phyloP scores from a whole-genome alignment of 1,140 invertebrate genomes.

The Saxidomus purpurata region DNA sequence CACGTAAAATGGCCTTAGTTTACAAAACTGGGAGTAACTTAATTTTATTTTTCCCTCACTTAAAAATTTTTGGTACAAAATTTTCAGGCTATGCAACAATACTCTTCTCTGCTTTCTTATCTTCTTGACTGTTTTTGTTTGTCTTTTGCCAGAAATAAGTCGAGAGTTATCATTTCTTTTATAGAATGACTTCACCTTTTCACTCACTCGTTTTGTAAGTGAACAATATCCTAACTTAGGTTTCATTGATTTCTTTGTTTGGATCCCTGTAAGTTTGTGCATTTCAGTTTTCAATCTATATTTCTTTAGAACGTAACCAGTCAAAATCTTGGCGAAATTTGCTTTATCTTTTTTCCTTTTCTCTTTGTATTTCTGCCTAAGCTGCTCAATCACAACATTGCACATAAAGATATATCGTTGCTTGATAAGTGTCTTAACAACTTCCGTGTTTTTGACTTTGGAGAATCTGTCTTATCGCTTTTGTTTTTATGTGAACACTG shows the following conservation, averaged over 20 bases:
- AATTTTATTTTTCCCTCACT: constrained; percentile 57
- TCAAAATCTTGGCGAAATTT: background rate
- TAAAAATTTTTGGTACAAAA: constrained; percentile 62
- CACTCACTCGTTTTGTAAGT: constrained; percentile 5
- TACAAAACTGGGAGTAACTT: constrained; percentile 66
- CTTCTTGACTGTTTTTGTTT: constrained; percentile 64
- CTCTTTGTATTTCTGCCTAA: constrained; percentile 4
- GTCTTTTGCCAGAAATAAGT: constrained; percentile 50
- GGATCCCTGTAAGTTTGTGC: background rate
- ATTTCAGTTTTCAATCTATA: constrained; percentile 14
- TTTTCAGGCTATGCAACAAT: constrained; percentile 39
- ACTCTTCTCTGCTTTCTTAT: constrained; percentile 65
- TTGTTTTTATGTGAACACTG: background rate
- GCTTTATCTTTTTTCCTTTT: constrained; percentile 26
- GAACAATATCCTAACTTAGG: background rate
- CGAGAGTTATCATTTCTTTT: constrained; percentile 57
- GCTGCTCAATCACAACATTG: background rate
- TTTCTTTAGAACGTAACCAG: background rate
- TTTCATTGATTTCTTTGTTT: background rate
- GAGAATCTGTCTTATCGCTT: constrained; percentile 11
- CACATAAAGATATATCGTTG: background rate
- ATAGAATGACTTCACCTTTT: constrained; percentile 37
- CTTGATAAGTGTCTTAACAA: background rate
- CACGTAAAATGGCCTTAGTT: constrained; percentile 66
- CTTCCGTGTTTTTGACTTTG: constrained; percentile 21